Conservation (phyloP, 2,888 invertebrate species). For the Leucophora obtusa region DNA sequence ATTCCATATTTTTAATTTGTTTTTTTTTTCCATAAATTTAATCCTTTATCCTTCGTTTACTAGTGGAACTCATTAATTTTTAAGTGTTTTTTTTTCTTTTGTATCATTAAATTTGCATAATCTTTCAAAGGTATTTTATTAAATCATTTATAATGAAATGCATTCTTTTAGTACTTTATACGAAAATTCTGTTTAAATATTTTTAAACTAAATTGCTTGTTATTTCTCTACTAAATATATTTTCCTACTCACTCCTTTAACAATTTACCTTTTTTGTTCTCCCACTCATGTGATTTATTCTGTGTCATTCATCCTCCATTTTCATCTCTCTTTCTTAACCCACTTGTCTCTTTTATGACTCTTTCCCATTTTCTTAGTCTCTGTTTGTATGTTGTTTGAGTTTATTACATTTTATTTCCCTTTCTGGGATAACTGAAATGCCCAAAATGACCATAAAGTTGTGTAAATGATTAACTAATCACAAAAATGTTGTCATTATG, state of each 20-base stretch:
- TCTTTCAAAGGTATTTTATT: conserved; percentile 42
- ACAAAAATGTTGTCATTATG: no score
- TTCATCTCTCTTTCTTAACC: background rate
- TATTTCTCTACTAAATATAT: conserved; percentile 7
- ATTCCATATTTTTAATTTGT: background rate
- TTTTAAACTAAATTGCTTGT: conserved; percentile 13
- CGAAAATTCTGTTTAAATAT: conserved; percentile 25
- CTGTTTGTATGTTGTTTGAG: background rate
- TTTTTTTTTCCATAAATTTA: background rate
- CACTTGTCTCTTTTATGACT: background rate
- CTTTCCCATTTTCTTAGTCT: conserved; percentile 9
- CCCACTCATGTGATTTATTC: background rate
- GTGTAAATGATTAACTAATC: no score
- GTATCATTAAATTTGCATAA: conserved; percentile 42
- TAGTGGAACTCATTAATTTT: conserved; percentile 16
- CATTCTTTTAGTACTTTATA: conserved; percentile 56
- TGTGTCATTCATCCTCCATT: background rate
- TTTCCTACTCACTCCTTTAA: background rate
- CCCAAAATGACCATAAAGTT: no score
- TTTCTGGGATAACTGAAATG: no score
- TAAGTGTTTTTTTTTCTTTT: background rate
- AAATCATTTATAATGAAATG: conserved; percentile 56
- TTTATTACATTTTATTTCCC: background rate
- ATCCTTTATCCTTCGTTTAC: background rate
- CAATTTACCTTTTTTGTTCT: background rate